phyloP scores from a whole-genome alignment of 2,888 invertebrate genomes.

The Minunthozetes semirufus region DNA sequence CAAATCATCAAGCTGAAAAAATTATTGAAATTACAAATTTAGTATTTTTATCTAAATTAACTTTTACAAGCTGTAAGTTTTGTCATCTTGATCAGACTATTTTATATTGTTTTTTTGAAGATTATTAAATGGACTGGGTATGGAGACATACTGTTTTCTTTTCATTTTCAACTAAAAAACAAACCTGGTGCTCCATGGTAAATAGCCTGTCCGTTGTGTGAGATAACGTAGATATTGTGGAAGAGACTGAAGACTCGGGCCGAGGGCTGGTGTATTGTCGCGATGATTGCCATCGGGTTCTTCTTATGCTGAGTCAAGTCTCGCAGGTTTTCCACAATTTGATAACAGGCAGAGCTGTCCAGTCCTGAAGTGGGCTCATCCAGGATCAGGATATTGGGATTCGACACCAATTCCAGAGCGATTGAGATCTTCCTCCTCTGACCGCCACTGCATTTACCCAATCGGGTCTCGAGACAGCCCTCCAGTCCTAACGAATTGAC shows the following conservation, averaged over 20 bases:
- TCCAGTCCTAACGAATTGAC: constrained; percentile 60
- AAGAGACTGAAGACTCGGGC: constrained; percentile 28
- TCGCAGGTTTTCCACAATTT: constrained; percentile 10
- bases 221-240: constrained; percentile 31
- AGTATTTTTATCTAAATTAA: no score
- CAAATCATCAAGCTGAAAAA: no score
- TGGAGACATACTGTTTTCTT: no score
- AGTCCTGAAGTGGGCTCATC: constrained; percentile 36
- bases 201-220: constrained; percentile 25
- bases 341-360: constrained; percentile 27
- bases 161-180: not conserved
- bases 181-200: constrained; percentile 29
- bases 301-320: constrained; percentile 27
- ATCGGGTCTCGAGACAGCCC: constrained; percentile 64
- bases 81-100: no score
- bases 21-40: no score
- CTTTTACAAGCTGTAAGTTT: no score
- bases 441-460: constrained; percentile 59
- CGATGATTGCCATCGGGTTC: constrained; percentile 25
- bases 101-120: no score
- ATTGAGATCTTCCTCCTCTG: constrained; percentile 34
- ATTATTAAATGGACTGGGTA: no score
- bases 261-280: constrained; percentile 34
- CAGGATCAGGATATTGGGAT: constrained; percentile 33
- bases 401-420: constrained; percentile 32